Base-by-base conservation (phyloP, 2,113 vertebrate species). In the Cyrtonyx montezumae region DNA sequence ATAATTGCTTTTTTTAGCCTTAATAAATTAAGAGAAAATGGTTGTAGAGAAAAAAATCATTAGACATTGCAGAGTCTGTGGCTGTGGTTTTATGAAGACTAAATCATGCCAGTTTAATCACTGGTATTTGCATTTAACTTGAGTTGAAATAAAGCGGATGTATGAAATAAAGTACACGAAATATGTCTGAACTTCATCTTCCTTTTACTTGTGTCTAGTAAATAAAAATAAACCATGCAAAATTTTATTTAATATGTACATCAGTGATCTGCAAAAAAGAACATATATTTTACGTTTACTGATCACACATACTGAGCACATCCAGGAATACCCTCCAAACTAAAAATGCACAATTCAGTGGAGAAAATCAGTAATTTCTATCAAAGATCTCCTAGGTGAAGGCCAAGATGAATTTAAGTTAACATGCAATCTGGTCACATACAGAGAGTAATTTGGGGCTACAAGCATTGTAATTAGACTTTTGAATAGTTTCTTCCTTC, bases 191-290 rank as follows among this genome's bases (percentile, higher is more conserved):
- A 70, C 46, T 53, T 70, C 11, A 65, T 88, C 11, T 51, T 12
- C 5, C 20, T 77, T 80, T 5, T 9, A 80, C 6, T 87, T 87
- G 14, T 1, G 2, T 12, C 8, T 11, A 76, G 36, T 53, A 70
- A 62, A 77, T 74, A 58, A 87, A 91, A 93, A 63, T 45, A 77
- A 49, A 11, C 67, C 43, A 49, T 55, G 6, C 20, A 45, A 40
- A 32, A 59, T 59, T 77, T 87, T 80, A 77, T 77, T 87, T 67
- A 63, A 30, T 59, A 8, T 34, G 8, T 59, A 77, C 6, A 1
- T 36, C 78, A 86, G 87, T 69, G 18, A 83, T n/a, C 68, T 78
- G 20, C 61, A 78, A 80, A 67, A 94, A 91, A 62, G 19, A 87
- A 40, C 11, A 81, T 30, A 49, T 4, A 66, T 42, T 26, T 28